phyloP scores from a whole-genome alignment of 2,113 vertebrate species.

The Myanophis thanlyinensis region DNA sequence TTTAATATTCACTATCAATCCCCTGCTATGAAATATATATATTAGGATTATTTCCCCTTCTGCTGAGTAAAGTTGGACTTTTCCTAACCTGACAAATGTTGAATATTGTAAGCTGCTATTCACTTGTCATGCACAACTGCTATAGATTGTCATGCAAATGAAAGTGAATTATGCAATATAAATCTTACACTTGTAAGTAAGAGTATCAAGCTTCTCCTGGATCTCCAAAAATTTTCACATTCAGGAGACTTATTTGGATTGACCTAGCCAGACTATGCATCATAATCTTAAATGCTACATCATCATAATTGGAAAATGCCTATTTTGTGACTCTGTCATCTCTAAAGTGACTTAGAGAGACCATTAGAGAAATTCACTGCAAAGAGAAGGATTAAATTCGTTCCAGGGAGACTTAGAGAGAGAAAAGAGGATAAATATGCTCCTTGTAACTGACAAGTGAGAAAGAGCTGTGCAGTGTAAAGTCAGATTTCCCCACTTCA shows the following conservation, averaged over 20 bases:
- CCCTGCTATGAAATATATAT: background rate
- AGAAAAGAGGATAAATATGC: slow-evolving; percentile 47
- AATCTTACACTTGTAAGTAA: background rate
- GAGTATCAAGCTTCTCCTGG: background rate
- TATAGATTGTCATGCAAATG: background rate
- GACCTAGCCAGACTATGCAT: slow-evolving; percentile 1
- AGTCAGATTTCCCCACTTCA: slow-evolving; percentile 61
- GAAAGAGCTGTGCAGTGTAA: slow-evolving; percentile 49
- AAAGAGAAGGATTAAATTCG: slow-evolving; percentile 58
- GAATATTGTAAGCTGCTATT: background rate
- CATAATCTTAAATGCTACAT: slow-evolving; percentile 1
- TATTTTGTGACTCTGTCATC: slow-evolving; percentile 14
- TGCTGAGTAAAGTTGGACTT: background rate
- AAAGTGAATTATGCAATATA: background rate
- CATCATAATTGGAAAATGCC: slow-evolving; percentile 7
- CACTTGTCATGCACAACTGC: background rate
- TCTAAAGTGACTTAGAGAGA: slow-evolving; percentile 42
- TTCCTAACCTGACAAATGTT: background rate
- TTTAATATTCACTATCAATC: background rate
- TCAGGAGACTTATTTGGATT: slow-evolving; percentile 2
- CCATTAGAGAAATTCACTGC: slow-evolving; percentile 55
- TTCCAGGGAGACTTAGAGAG: slow-evolving; percentile 50
- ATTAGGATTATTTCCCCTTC: background rate
- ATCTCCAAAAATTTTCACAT: slow-evolving; percentile 1
- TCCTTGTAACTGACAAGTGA: slow-evolving; percentile 64